Evolutionary conservation across 2,797 vertebrate species (phyloP).

Genomic region (Mergus octosetaceus): DNA sequence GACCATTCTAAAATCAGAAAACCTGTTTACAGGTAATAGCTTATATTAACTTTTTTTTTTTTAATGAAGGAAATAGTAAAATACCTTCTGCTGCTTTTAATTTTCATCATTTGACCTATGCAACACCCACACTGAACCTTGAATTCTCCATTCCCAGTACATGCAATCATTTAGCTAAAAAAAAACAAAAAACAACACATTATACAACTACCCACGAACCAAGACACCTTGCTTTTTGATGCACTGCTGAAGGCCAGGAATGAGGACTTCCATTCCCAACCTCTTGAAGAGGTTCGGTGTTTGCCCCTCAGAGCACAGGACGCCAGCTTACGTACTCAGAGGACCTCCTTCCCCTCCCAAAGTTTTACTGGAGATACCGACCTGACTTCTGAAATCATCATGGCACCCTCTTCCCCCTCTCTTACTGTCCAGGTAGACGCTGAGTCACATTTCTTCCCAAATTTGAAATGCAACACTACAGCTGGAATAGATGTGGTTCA

Average conservation of each 20-base stretch:
- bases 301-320: neutral
- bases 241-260: neutral
- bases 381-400: neutral
- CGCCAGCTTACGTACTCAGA: neutral
- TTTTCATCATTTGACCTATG: neutral
- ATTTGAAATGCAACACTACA: neutral
- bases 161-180: neutral
- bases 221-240: neutral
- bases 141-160: neutral
- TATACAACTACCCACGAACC: fast-evolving
- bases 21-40: neutral
- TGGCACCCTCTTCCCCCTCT: neutral
- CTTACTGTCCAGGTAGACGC: neutral
- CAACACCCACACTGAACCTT: neutral
- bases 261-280: neutral
- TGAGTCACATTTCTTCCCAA: neutral
- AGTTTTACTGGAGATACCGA: neutral
- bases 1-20: neutral
- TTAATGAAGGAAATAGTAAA: neutral
- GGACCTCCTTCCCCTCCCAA: neutral
- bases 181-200: neutral
- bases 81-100: neutral
- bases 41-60: neutral
- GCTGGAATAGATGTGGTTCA: neutral
- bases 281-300: neutral